These are phyloP conservation scores for Microtus montanus DNA, from an alignment of 2,113 vertebrate genomes.

Conservation along the genomic window DNA sequence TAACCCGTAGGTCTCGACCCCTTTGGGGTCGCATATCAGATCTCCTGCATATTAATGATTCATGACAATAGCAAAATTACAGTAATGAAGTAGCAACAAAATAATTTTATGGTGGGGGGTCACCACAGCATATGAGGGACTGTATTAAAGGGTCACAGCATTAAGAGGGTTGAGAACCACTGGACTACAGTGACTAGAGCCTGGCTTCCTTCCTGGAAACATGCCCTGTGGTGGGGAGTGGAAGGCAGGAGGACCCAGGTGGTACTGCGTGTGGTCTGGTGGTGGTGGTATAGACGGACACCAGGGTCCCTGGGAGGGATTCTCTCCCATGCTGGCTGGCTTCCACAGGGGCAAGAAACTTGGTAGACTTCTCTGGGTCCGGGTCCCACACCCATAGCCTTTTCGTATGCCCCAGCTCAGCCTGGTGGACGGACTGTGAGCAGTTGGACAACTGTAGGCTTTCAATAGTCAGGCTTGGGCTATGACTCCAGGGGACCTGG, in stretches of 20 bases:
- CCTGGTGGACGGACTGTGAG: not conserved
- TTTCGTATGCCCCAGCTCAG: not conserved
- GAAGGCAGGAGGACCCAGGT: not conserved
- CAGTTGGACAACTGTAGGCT: rapidly evolving
- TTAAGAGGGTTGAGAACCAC: not conserved
- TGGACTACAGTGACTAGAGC: not conserved
- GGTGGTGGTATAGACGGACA: not conserved
- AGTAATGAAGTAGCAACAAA: not conserved
- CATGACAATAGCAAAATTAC: not conserved
- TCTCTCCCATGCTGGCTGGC: not conserved
- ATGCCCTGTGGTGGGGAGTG: not conserved
- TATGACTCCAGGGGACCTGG: not conserved
- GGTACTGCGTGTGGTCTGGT: too few species aligned
- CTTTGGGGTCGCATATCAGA: not conserved
- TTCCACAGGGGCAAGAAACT: not conserved
- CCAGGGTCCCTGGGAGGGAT: not conserved
- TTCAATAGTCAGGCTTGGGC: rapidly evolving
- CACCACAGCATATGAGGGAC: not conserved
- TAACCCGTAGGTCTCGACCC: not conserved
- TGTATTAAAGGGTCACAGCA: not conserved
- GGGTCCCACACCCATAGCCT: not conserved
- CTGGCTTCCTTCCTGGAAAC: not conserved
- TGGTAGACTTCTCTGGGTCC: not conserved
- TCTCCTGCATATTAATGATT: not conserved
- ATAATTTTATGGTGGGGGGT: not conserved